Percentiles rank a stretch among this genome's conserved stretches.
These are phyloP conservation scores for Tetragnatha versicolor DNA, from an alignment of 1,140 invertebrate genomes.

Conservation along the genomic window DNA sequence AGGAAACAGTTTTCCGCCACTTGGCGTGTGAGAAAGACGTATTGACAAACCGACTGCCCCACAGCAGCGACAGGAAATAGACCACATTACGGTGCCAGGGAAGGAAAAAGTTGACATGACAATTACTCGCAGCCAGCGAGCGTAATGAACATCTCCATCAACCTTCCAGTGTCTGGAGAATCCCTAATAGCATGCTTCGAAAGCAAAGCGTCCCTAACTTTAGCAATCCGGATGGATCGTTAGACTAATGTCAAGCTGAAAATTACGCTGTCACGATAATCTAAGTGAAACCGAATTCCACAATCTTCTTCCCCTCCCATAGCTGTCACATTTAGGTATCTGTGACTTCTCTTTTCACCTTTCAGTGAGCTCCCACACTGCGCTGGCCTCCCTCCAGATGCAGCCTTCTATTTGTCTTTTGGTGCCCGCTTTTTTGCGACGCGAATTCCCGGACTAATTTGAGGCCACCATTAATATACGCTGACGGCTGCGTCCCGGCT, in stretches of 20 bases:
- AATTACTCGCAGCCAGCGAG: constrained; percentile 18
- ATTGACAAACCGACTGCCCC: not conserved
- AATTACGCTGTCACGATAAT: constrained; percentile 42
- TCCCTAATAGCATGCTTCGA: constrained; percentile 34
- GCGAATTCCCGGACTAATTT: too few relatives aligned
- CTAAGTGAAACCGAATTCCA: constrained; percentile 51
- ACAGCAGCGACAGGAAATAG: too few relatives aligned
- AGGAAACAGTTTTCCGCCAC: too few relatives aligned
- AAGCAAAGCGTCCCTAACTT: constrained; percentile 45
- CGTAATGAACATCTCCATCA: constrained; percentile 36
- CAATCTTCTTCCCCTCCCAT: constrained; percentile 27
- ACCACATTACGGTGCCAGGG: not conserved
- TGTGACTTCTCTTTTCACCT: constrained; percentile 41
- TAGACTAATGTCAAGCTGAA: constrained; percentile 45
- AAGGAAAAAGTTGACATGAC: not conserved
- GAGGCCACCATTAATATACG: too few relatives aligned
- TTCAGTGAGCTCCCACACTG: constrained; percentile 13
- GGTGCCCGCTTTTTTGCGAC: too few relatives aligned
- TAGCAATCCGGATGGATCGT: constrained; percentile 40
- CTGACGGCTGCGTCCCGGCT: too few relatives aligned
- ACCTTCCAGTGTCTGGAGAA: not conserved
- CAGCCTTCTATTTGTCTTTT: not conserved
- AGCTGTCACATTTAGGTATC: constrained; percentile 46
- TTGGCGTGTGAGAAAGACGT: not conserved
- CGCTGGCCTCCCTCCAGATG: constrained; percentile 21